phyloP scores from a whole-genome alignment of 2,797 vertebrate genomes.

The Channa striata region DNA sequence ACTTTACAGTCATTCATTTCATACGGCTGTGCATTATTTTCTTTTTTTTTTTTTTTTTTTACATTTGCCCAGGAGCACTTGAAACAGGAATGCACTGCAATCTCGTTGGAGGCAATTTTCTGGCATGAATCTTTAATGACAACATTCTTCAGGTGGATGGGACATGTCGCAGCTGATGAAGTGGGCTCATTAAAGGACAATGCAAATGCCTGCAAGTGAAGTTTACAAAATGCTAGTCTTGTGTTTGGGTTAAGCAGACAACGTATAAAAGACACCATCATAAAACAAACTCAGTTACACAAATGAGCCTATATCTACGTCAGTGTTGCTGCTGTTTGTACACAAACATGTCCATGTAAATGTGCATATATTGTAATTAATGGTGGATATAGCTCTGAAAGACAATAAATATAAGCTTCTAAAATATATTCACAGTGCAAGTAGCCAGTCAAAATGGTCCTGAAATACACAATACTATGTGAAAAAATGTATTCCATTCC shows the following conservation, averaged over 20 bases:
- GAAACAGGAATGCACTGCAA: slow-evolving; percentile 47
- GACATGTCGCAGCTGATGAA: slow-evolving; percentile 56
- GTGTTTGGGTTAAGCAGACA: slow-evolving; percentile 26
- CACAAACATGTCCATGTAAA: slow-evolving; percentile 43
- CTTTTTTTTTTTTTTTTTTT: slow-evolving; percentile 30
- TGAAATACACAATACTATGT: slow-evolving; percentile 44
- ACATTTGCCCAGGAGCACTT: slow-evolving; percentile 28
- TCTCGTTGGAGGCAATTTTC: slow-evolving; percentile 64
- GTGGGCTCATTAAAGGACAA: slow-evolving; percentile 43
- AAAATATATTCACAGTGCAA: slow-evolving; percentile 25
- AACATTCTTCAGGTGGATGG: slow-evolving; percentile 63
- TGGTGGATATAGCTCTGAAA: slow-evolving; percentile 10
- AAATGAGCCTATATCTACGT: slow-evolving; percentile 38
- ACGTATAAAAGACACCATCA: slow-evolving; percentile 46
- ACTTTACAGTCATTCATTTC: slow-evolving; percentile 56
- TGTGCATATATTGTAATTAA: slow-evolving; percentile 37
- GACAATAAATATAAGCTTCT: slow-evolving; percentile 37
- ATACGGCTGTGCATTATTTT: slow-evolving; percentile 31
- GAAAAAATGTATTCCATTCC: slow-evolving; percentile 48
- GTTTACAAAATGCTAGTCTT: slow-evolving; percentile 21
- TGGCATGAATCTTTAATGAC: slow-evolving; percentile 80
- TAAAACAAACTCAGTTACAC: slow-evolving; percentile 52
- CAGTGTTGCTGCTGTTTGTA: slow-evolving; percentile 34
- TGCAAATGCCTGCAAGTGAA: slow-evolving; percentile 56
- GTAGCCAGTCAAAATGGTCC: slow-evolving; percentile 31